Evolutionary conservation across 2,888 invertebrate genomes (phyloP).

Genomic region (Callinectes sapidus): DNA sequence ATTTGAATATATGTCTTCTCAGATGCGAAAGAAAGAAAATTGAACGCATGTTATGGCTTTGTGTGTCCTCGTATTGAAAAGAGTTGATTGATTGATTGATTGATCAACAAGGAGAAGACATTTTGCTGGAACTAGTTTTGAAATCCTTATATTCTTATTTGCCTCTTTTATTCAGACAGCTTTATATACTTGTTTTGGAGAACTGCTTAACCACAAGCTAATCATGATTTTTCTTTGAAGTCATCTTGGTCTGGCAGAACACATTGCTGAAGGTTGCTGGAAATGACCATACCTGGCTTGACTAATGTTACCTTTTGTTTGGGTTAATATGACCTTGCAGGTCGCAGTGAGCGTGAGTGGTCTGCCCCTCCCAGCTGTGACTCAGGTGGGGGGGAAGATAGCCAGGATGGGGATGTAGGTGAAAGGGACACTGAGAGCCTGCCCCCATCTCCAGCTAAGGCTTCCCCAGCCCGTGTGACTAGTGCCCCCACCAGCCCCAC

Average conservation of each 20-base stretch:
- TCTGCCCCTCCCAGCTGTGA: slow-evolving; percentile 68
- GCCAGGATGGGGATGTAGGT: slow-evolving; percentile 57
- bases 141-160: background rate
- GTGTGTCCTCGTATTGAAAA: background rate
- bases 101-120: background rate
- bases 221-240: slow-evolving; percentile 24
- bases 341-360: slow-evolving; percentile 69
- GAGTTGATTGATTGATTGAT: background rate
- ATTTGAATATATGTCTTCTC: background rate
- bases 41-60: background rate
- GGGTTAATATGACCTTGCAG: slow-evolving; percentile 63
- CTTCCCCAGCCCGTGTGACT: slow-evolving; percentile 60
- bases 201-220: slow-evolving; percentile 10
- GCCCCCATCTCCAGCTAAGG: slow-evolving; percentile 65
- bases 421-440: slow-evolving; percentile 57
- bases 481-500: slow-evolving; percentile 68
- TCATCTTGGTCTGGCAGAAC: slow-evolving; percentile 6
- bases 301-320: slow-evolving; percentile 53
- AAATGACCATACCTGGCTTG: slow-evolving; percentile 30
- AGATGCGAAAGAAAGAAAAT: background rate
- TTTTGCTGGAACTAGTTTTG: background rate
- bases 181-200: background rate
- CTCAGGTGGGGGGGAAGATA: slow-evolving; percentile 56
- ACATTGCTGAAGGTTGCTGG: slow-evolving; percentile 46
- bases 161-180: background rate